Conservation (phyloP, 1,140 invertebrate species). For the Eueides isabella region DNA sequence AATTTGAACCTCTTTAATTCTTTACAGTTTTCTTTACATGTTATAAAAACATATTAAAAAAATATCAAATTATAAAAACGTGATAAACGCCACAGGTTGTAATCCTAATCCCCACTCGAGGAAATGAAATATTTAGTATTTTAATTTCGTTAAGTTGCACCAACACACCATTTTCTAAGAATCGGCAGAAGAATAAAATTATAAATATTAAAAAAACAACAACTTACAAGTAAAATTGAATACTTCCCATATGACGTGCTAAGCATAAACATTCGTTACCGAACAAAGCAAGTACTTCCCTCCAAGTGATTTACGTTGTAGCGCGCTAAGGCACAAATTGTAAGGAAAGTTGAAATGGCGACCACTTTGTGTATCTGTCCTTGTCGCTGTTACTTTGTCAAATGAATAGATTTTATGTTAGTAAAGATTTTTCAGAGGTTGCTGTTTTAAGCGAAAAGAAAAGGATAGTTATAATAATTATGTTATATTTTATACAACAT, state of each 20-base stretch:
- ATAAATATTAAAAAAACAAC: not conserved
- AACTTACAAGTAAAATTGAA: not conserved
- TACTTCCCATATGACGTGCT: not conserved
- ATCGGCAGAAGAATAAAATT: too few species aligned
- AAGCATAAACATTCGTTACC: conserved; percentile 30
- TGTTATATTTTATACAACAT: too few species aligned
- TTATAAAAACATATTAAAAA: too few species aligned
- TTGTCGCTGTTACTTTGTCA: conserved; percentile 9
- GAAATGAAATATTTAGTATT: too few species aligned
- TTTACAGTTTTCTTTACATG: too few species aligned
- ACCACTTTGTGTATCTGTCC: conserved; percentile 7
- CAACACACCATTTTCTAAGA: too few species aligned
- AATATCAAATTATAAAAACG: too few species aligned
- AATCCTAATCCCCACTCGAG: too few species aligned
- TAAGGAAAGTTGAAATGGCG: conserved; percentile 29
- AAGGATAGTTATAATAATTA: not conserved
- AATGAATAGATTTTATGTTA: conserved; percentile 7
- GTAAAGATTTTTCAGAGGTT: not conserved
- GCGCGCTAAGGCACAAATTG: conserved; percentile 31
- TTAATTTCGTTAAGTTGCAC: too few species aligned
- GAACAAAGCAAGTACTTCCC: conserved; percentile 33
- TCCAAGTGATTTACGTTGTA: conserved; percentile 39
- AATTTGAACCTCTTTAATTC: too few species aligned
- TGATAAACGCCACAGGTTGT: too few species aligned
- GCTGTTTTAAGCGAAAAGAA: not conserved